Evolutionary conservation across 2,797 vertebrate species (phyloP).

Genomic region (Octomys mimax): DNA sequence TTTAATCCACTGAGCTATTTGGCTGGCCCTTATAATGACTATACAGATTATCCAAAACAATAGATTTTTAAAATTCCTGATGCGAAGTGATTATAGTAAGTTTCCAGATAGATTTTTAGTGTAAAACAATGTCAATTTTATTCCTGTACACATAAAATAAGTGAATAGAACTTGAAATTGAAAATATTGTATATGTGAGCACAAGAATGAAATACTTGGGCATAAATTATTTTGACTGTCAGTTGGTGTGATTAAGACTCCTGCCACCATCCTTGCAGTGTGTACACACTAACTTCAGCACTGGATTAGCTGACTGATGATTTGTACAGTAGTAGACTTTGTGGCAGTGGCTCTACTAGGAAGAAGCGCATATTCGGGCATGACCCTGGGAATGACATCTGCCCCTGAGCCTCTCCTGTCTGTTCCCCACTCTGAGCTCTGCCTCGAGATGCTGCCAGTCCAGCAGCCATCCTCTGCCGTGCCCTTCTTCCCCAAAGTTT

Average conservation of each 20-base stretch:
- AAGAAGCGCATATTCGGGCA: background rate
- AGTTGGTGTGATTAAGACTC: background rate
- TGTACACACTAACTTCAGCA: background rate
- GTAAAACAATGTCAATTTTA: background rate
- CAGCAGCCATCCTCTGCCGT: background rate
- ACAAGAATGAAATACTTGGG: background rate
- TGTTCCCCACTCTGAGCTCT: background rate
- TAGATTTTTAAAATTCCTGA: background rate
- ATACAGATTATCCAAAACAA: background rate
- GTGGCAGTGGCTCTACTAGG: background rate
- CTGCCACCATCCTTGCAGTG: background rate
- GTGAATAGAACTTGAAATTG: background rate
- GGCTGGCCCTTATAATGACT: too few species aligned
- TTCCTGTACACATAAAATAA: background rate
- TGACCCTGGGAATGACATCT: background rate
- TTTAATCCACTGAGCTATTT: too few species aligned
- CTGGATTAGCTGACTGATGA: background rate
- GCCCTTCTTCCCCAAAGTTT: background rate
- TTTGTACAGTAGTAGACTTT: background rate
- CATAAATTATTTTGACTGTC: background rate
- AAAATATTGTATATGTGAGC: background rate
- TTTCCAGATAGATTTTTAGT: background rate
- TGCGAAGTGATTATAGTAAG: background rate
- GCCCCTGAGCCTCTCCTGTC: background rate
- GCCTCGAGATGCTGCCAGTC: background rate